These are phyloP conservation scores for Nyctibius grandis DNA, from an alignment of 2,797 vertebrate species.

Conservation along the genomic window DNA sequence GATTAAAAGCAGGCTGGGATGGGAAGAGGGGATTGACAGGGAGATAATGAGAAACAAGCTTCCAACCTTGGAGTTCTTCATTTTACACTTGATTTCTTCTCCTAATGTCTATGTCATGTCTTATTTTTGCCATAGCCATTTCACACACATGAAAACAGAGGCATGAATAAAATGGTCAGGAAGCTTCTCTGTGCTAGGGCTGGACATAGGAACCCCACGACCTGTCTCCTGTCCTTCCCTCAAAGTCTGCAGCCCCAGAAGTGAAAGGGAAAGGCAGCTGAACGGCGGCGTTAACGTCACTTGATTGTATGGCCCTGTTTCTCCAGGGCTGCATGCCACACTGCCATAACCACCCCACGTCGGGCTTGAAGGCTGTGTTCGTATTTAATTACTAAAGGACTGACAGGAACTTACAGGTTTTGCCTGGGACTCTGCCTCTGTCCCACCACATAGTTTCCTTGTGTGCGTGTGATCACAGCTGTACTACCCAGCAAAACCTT, in stretches of 20 bases:
- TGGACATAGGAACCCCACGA: not conserved
- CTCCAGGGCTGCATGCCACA: not conserved
- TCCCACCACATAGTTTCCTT: not conserved
- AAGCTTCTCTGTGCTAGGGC: not conserved
- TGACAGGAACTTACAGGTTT: not conserved
- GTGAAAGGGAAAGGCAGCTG: not conserved
- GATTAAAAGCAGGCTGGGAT: not conserved
- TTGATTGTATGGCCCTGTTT: not conserved
- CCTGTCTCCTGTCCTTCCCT: not conserved
- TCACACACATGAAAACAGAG: not conserved
- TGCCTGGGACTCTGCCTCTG: not conserved
- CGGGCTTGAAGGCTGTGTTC: not conserved
- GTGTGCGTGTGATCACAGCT: not conserved
- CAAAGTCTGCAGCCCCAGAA: not conserved
- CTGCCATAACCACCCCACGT: accelerated
- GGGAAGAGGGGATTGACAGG: not conserved
- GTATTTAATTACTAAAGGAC: not conserved
- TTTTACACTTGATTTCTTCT: slow-evolving; percentile 29
- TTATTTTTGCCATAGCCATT: not conserved
- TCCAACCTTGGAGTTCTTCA: not conserved
- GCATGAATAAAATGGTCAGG: not conserved
- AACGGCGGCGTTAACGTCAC: accelerated
- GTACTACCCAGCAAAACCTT: not conserved
- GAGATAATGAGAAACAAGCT: not conserved
- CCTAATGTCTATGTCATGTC: not conserved